These are phyloP conservation scores for Mobula birostris DNA, from an alignment of 2,113 vertebrate genomes.

Conservation along the genomic window DNA sequence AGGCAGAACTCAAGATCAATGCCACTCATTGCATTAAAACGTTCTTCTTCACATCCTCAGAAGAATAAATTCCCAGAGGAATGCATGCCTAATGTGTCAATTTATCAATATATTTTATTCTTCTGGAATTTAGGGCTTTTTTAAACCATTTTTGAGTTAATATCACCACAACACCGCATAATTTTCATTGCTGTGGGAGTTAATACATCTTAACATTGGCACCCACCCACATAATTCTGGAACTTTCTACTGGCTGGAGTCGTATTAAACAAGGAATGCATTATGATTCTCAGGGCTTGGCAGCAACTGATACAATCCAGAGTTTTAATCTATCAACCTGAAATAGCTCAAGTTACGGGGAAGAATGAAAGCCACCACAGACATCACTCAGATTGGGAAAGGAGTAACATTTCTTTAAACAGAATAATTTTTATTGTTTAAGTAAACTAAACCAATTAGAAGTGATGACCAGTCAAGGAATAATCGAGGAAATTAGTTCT, in stretches of 20 bases:
- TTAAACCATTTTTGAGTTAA: background rate
- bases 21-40: too few species aligned
- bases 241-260: background rate
- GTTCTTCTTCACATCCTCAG: background rate
- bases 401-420: background rate
- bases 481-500: background rate
- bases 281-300: background rate
- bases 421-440: background rate
- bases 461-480: background rate
- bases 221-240: background rate
- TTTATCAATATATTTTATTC: background rate
- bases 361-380: background rate
- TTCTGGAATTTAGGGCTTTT: background rate
- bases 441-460: background rate
- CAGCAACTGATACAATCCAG: background rate
- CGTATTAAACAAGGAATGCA: background rate
- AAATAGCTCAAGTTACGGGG: background rate
- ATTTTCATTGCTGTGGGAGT: background rate
- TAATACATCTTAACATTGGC: background rate
- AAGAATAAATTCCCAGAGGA: too few species aligned
- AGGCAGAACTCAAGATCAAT: too few species aligned
- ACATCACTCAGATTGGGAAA: background rate
- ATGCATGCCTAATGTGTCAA: background rate
- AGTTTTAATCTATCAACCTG: background rate
- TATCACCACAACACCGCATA: background rate